Evolutionary conservation across 2,113 vertebrate genomes (phyloP), one percentile per base, ranked within the genome.

Genomic region (Microtus ochrogaster): DNA sequence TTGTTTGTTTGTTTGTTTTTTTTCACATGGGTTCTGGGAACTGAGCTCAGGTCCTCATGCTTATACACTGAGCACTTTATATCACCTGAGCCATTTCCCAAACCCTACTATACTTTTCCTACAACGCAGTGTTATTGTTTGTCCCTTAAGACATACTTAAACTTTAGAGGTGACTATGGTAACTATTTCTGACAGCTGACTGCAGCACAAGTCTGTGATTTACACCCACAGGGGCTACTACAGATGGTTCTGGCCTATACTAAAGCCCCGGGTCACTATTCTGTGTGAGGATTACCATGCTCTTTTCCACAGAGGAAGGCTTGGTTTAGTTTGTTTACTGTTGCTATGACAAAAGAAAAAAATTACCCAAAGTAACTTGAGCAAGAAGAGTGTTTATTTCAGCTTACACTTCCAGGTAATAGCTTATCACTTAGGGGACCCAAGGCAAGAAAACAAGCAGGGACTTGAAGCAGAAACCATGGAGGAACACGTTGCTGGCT

Each of bases 251-350:
- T 44, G 41, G 55, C 12, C 3, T 2, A 16, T 9, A 41, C 19
- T 4, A 1, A n/a, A 49, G 47, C 30, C 39, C 66, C 84, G 2
- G 61, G 52, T 1, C 0, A 4, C 36, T 82, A 0, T 0, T 0
- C 26, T 3, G 0, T 49, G 65, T 7, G 26, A 83, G 39, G 19
- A 36, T 36, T 9, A 8, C 22, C 0, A 5, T n/a, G 10, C 28
- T n/a, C 41, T 33, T 61, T n/a, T 72, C 78, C 17, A 7, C 19
- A 47, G 83, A n/a, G 5, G 11, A 44, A 72, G 24, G 39, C 28
- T 33, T 66, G 16, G 5, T 66, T 44, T 68, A 7, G 28, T 47
- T 68, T 49, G 28, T 17, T 85, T 68, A 30, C 63, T 24, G 17
- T 47, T 85, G 16, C 63, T 66, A 28, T 33, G 17, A 68, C 65